Evolutionary conservation across 2,797 vertebrate species (phyloP).

Genomic region (Leptodactylus fallax): DNA sequence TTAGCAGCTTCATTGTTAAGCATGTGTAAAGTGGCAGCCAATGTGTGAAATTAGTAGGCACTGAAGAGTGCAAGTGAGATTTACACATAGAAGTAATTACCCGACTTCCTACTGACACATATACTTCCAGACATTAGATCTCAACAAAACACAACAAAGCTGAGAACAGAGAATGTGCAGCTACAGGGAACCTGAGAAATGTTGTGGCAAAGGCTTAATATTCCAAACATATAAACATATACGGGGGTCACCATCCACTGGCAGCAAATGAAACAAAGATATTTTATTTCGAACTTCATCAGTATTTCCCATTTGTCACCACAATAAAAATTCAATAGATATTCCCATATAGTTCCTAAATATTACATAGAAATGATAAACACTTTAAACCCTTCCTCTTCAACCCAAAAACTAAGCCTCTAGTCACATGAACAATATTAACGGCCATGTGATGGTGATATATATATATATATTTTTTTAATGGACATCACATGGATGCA

Average conservation of each 20-base stretch:
- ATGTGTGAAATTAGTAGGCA: slow-evolving; percentile 59
- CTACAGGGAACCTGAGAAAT: background rate
- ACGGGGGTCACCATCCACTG: background rate
- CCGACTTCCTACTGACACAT: slow-evolving; percentile 33
- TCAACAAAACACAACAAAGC: background rate
- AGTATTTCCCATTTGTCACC: too few relatives aligned
- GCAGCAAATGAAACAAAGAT: background rate
- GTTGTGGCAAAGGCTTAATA: background rate
- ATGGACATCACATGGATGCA: too few relatives aligned
- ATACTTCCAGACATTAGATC: background rate
- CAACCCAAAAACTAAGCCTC: too few relatives aligned
- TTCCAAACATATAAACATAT: background rate
- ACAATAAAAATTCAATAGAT: too few relatives aligned
- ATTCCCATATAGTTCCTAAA: too few relatives aligned
- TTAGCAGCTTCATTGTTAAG: slow-evolving; percentile 49
- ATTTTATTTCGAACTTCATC: background rate
- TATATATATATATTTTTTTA: too few relatives aligned
- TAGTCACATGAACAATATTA: too few relatives aligned
- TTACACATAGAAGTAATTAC: slow-evolving; percentile 49
- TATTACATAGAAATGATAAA: too few relatives aligned
- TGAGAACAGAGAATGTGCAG: background rate
- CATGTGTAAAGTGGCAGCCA: slow-evolving; percentile 54
- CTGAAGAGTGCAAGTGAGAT: slow-evolving; percentile 32
- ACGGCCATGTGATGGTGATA: too few relatives aligned
- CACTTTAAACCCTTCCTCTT: too few relatives aligned